These are phyloP conservation scores for Poeciliopsis occidentalis DNA, from an alignment of 2,113 vertebrate genomes.

Conservation along the genomic window DNA sequence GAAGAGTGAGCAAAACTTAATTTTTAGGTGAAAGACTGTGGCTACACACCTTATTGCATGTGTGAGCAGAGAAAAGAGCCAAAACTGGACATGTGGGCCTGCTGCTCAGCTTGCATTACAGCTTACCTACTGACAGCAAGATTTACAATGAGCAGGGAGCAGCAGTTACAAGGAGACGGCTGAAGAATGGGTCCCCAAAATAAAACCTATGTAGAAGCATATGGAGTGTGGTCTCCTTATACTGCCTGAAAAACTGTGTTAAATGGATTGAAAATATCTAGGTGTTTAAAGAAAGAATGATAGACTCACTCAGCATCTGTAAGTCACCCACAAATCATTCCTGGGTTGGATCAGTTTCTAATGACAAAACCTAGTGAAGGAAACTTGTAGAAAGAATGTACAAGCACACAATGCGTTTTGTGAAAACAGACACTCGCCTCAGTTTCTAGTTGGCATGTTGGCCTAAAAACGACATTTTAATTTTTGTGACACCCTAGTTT, in stretches of 20 bases:
- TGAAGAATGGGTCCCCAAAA: too few species aligned
- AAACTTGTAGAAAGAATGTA: background rate
- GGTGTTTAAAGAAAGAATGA: background rate
- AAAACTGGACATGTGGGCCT: slow-evolving; percentile 5
- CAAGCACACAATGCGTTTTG: background rate
- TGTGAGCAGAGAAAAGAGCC: background rate
- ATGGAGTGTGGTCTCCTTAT: background rate
- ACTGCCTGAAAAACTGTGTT: background rate
- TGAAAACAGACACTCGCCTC: too few species aligned
- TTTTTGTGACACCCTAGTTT: background rate
- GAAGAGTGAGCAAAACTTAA: background rate
- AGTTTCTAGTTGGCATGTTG: too few species aligned
- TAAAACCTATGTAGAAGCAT: background rate
- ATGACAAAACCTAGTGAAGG: background rate
- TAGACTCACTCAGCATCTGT: background rate
- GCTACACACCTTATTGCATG: background rate
- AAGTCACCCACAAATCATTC: too few species aligned
- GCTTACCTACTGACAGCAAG: slow-evolving; percentile 1
- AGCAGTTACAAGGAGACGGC: background rate
- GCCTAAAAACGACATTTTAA: too few species aligned
- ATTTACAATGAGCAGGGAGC: slow-evolving; percentile 7
- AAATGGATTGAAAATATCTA: background rate
- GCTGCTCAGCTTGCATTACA: background rate
- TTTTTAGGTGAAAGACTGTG: background rate
- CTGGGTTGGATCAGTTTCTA: too few species aligned